Evolutionary conservation across 2,797 vertebrate species (phyloP).

Genomic region (Brotula barbata): DNA sequence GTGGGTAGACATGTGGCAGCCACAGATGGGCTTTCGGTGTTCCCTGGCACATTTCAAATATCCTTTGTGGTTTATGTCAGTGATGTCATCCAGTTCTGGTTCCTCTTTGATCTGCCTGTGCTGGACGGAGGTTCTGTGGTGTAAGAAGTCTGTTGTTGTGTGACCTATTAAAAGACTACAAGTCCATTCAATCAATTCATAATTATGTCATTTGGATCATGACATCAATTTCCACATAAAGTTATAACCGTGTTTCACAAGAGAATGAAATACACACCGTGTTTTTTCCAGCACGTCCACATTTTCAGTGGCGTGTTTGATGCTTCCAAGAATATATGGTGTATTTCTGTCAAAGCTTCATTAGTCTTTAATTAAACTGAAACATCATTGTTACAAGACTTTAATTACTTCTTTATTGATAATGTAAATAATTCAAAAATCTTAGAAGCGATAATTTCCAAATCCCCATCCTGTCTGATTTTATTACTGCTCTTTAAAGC

Average conservation of each 20-base stretch:
- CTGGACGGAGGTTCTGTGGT: background rate
- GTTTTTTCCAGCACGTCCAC: too few species aligned
- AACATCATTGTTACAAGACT: constrained; percentile 10
- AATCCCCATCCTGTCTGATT: constrained; percentile 13
- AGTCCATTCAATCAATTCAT: constrained; percentile 7
- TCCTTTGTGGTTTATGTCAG: too few species aligned
- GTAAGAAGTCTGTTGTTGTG: constrained; percentile 4
- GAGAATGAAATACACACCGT: too few species aligned
- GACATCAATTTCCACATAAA: constrained; percentile 6
- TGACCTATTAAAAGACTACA: constrained; percentile 6
- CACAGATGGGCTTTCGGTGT: background rate
- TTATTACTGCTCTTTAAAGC: constrained; percentile 11
- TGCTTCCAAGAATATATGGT: constrained; percentile 13
- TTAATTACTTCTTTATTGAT: constrained; percentile 6
- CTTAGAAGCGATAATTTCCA: constrained; percentile 26
- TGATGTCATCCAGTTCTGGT: background rate
- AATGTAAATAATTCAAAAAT: constrained; percentile 39
- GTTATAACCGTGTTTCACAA: constrained; percentile 10
- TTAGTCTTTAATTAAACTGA: too few species aligned
- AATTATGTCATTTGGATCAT: constrained; percentile 13
- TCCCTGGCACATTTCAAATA: background rate
- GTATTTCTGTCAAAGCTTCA: background rate
- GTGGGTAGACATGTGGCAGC: background rate
- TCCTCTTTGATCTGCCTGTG: constrained; percentile 2
- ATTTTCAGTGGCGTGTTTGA: constrained; percentile 1